Percentiles rank a stretch among this genome's conserved stretches.
phyloP scores from a whole-genome alignment of 35 echinoderm and acorn worm species.

The Strongylocentrotus purpuratus region DNA sequence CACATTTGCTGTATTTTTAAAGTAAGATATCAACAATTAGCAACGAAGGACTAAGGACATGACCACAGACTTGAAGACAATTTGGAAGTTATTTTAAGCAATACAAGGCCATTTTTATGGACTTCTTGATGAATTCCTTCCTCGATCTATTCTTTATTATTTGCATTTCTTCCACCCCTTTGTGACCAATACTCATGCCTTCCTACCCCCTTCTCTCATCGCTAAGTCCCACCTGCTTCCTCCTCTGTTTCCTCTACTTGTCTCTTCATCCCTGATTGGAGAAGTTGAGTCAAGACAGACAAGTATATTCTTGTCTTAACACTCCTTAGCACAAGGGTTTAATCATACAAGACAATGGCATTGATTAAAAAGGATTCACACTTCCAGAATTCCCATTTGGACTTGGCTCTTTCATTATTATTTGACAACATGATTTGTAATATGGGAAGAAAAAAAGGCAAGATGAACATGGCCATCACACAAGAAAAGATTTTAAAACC shows the following conservation, averaged over 20 bases:
- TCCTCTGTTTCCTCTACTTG: neutral
- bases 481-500: too few relatives aligned
- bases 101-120: neutral
- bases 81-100: neutral
- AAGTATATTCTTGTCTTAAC: neutral
- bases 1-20: neutral
- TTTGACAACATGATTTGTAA: too few relatives aligned
- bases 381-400: neutral
- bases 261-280: neutral
- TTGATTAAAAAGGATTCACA: neutral
- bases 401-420: neutral
- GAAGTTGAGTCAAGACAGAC: neutral
- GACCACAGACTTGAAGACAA: neutral
- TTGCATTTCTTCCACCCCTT: neutral
- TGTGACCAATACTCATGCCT: conserved; percentile 9
- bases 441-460: too few relatives aligned
- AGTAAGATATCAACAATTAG: too few relatives aligned
- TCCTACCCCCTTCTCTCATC: neutral
- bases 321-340: neutral
- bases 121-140: neutral
- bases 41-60: neutral
- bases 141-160: neutral
- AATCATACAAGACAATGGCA: neutral
- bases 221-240: neutral
- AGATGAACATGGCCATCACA: too few relatives aligned